phyloP scores from a whole-genome alignment of 2,888 invertebrate species.

The Mantis religiosa region DNA sequence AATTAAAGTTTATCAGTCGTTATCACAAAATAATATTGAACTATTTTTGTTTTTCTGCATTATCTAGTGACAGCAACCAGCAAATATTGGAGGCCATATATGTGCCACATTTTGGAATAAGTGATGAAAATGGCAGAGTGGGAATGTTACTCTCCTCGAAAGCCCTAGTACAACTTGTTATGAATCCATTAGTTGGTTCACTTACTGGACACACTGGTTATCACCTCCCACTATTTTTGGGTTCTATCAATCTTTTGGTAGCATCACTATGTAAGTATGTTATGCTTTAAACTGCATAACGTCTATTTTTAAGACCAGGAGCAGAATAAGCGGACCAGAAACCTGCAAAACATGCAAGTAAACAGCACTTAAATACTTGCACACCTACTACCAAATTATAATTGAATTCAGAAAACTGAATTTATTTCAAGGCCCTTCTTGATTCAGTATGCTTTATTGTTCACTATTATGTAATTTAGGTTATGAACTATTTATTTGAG shows the following conservation, averaged over 20 bases:
- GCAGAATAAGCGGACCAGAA: no score
- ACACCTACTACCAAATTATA: no score
- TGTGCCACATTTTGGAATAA: constrained; percentile 38
- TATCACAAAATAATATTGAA: no score
- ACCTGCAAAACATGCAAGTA: no score
- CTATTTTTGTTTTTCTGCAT: background rate
- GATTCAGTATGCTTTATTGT: no score
- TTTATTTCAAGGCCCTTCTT: no score
- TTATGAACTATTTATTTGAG: no score
- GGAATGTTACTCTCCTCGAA: constrained; percentile 70
- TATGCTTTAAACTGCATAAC: background rate
- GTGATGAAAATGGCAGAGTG: constrained; percentile 62
- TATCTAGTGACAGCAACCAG: background rate
- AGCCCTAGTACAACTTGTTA: constrained; percentile 72
- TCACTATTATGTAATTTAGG: no score
- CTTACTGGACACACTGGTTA: constrained; percentile 63
- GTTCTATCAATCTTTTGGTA: constrained; percentile 62
- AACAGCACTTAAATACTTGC: no score
- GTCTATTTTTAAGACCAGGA: no score
- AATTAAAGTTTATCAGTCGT: no score
- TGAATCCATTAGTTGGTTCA: constrained; percentile 71
- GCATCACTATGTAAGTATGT: constrained; percentile 63
- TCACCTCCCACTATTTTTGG: constrained; percentile 62
- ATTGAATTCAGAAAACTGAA: no score
- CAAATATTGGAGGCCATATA: background rate